Conservation (phyloP, 2,113 vertebrate species). For the Ahaetulla prasina region DNA sequence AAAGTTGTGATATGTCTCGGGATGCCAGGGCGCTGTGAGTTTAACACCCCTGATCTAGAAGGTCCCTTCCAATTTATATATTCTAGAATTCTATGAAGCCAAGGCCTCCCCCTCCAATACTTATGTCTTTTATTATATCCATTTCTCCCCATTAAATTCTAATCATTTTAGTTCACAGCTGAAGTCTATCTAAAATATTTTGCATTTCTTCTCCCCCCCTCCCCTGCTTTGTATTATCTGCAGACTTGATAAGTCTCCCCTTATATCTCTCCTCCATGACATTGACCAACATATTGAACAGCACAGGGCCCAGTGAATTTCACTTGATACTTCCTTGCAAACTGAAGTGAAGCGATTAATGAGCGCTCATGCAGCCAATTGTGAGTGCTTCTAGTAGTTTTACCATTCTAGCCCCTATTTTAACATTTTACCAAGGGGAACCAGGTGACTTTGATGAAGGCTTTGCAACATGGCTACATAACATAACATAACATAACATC, state of each 20-base stretch:
- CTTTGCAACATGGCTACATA: not conserved
- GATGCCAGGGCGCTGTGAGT: no score
- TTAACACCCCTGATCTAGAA: no score
- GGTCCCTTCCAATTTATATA: not conserved
- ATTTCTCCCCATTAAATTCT: not conserved
- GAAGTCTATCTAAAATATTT: not conserved
- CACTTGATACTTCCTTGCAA: not conserved
- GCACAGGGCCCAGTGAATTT: not conserved
- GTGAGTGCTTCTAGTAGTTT: not conserved
- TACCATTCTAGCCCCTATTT: not conserved
- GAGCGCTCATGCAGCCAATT: not conserved
- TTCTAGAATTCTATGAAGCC: not conserved
- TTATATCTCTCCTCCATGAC: not conserved
- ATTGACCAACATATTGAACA: not conserved
- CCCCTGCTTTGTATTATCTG: not conserved
- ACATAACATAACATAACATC: no score
- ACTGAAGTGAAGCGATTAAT: not conserved
- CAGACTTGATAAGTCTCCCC: not conserved
- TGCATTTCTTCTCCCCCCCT: not conserved
- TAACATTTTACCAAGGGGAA: not conserved
- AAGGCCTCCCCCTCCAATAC: not conserved
- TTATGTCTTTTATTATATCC: not conserved
- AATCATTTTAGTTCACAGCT: not conserved
- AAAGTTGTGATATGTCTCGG: no score
- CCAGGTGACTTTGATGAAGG: not conserved